phyloP scores from a whole-genome alignment of 2,888 invertebrate species.

The Drosophila mimetica region DNA sequence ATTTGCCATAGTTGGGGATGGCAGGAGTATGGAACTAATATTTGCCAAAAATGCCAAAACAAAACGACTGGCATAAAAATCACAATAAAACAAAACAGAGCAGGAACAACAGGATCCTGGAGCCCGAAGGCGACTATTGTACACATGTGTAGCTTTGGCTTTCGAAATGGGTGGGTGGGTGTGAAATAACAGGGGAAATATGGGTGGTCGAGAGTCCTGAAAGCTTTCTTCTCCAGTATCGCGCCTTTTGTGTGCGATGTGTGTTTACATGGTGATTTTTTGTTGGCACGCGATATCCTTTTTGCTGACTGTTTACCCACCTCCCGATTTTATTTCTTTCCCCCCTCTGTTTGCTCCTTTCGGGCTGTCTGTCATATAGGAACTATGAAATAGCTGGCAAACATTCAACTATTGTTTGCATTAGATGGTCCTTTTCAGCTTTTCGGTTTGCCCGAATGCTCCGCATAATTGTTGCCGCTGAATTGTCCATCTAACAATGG shows the following conservation, averaged over 20 bases:
- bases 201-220: conserved; percentile 35
- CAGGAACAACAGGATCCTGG: conserved; percentile 24
- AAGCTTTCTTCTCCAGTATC: conserved; percentile 60
- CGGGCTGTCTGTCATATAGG: conserved; percentile 49
- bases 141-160: conserved; percentile 18
- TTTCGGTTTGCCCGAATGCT: conserved; percentile 48
- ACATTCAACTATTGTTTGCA: conserved; percentile 50
- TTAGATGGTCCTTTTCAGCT: conserved; percentile 42
- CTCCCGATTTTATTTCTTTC: conserved; percentile 40
- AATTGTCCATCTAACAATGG: conserved; percentile 66
- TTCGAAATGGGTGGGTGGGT: not conserved
- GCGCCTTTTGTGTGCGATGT: conserved; percentile 35
- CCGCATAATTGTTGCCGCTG: conserved; percentile 55
- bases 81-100: conserved; percentile 69
- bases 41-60: conserved; percentile 67
- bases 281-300: conserved; percentile 80
- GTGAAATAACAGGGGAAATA: not conserved
- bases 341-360: conserved; percentile 55
- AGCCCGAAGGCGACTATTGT: conserved; percentile 25
- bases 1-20: conserved; percentile 43
- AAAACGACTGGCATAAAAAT: conserved; percentile 64
- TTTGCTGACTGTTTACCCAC: conserved; percentile 62
- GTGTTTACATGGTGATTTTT: conserved; percentile 72
- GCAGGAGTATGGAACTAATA: conserved; percentile 64
- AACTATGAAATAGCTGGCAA: conserved; percentile 54